phyloP scores from a whole-genome alignment of 2,113 vertebrate genomes.

The Canis aureus region DNA sequence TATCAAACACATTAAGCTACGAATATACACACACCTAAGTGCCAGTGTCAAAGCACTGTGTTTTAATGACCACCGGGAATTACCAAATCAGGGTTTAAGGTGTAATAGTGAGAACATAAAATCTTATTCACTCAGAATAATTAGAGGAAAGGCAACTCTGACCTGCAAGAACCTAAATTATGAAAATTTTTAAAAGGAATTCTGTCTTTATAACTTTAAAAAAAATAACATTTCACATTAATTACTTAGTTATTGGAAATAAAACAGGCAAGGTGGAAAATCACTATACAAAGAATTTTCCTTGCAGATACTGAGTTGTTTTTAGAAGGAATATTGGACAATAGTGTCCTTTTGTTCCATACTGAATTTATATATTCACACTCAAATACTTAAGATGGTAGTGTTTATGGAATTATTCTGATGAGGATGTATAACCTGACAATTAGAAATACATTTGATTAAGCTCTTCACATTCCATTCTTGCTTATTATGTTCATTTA shows the following conservation, averaged over 20 bases:
- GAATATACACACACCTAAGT: neutral
- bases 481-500: constrained; percentile 75
- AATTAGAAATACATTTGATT: constrained; percentile 12
- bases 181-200: neutral
- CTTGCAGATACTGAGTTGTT: neutral
- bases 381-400: neutral
- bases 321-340: neutral
- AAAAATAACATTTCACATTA: neutral
- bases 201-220: neutral
- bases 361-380: neutral
- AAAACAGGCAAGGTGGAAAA: neutral
- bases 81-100: neutral
- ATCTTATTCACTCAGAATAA: neutral
- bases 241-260: neutral
- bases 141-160: neutral
- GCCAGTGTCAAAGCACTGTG: neutral
- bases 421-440: neutral
- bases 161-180: constrained; percentile 15
- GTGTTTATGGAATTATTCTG: neutral
- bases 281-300: neutral
- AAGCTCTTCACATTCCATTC: constrained; percentile 45
- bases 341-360: neutral
- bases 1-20: neutral
- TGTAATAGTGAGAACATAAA: neutral
- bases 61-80: constrained; percentile 2